Conservation (phyloP, 92 coral and sea anemone genomes). For the Phenganax subtilis region DNA sequence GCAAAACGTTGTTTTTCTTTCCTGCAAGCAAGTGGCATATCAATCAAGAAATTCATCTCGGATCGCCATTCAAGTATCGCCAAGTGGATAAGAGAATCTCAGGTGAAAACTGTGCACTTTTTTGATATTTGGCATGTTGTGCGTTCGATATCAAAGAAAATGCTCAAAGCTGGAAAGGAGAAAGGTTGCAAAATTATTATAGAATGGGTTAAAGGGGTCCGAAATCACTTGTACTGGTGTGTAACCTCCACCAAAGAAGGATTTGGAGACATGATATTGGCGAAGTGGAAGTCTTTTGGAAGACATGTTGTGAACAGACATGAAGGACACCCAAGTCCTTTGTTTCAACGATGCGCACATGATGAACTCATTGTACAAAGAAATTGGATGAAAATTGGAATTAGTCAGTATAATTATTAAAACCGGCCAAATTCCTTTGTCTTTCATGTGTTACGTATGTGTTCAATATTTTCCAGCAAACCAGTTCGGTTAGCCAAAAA, state of each 20-base stretch:
- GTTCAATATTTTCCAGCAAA: not conserved
- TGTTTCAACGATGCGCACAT: too few species aligned
- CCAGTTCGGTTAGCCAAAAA: too few species aligned
- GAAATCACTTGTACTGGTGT: constrained; percentile 1
- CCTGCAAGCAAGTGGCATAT: not conserved
- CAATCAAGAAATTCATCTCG: not conserved
- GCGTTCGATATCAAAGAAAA: not conserved
- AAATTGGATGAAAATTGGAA: not conserved
- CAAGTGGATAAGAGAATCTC: not conserved
- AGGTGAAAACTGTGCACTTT: not conserved
- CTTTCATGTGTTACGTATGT: not conserved
- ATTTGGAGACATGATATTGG: not conserved
- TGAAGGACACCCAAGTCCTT: not conserved
- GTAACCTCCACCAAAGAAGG: not conserved
- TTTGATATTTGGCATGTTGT: not conserved
- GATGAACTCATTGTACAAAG: not conserved
- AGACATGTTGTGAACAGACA: not conserved
- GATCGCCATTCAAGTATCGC: not conserved
- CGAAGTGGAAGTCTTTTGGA: not conserved
- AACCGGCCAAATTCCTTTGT: not conserved
- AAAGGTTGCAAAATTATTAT: not conserved
- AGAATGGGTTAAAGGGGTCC: not conserved
- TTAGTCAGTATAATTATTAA: not conserved
- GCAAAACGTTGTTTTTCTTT: not conserved
- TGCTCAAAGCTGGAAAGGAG: not conserved